Evolutionary conservation across 2,113 vertebrate genomes (phyloP), one percentile per base, ranked within the genome.

Genomic region (Epinephelus moara): DNA sequence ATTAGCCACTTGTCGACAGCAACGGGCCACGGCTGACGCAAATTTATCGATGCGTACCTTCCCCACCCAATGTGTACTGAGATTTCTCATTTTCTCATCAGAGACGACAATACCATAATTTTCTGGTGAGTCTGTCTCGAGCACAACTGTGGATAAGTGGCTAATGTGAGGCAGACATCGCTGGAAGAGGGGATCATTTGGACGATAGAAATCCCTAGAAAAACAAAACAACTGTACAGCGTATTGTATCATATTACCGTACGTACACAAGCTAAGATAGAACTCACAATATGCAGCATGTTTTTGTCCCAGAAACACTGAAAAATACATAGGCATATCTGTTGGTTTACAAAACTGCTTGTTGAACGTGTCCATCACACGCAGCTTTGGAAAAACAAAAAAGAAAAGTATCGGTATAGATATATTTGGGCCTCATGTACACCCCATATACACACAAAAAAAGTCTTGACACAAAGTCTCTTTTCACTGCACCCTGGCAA

Each of bases 201-300:
- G 59, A 75, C 67, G 4, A 50, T 81, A 83, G 67, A 90, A 89
- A 90, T 85, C 86, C 81, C 61, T 74, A 72, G 47, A 83, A 89
- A 85, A 87, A 80, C 45, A 84, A 80, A 87, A 90, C 53, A 81
- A 88, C 91, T 94, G 90, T 94, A 95, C 94, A 94, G 92, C 86
- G 89, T 84, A 88, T 91, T 86, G 92, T 84, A 84, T 91, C 81
- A 80, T 89, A 82, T 86, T 79, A 93, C 92, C 87, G 85, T 88
- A 93, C 84, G 33, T 80, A 94, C 92, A 94, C 91, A 93, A 94
- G 92, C 93, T 90, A 94, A 93, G 92, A 92, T 88, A 90, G 85
- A 91, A 92, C 81, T 90, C 93, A 91, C 93, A 91, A 93, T 91
- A 93, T 89, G 91, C 90, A 93, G 91, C 91, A 80, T 89, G 90